Conservation (phyloP, 2,113 vertebrate species). For the Nettapus auritus region DNA sequence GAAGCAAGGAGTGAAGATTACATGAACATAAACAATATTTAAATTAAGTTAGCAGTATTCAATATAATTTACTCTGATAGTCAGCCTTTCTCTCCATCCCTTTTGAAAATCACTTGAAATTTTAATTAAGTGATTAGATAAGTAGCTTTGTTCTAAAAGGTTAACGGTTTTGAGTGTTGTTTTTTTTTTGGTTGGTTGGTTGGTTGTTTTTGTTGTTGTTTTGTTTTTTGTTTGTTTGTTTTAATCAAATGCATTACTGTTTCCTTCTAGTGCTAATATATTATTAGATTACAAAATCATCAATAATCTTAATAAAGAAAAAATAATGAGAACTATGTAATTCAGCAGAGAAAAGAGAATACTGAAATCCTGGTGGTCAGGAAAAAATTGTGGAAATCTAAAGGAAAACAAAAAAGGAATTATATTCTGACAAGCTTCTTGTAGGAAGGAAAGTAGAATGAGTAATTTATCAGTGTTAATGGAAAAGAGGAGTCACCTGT, state of each 20-base stretch:
- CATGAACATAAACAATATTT: neutral
- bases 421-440: neutral
- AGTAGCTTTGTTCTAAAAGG: neutral
- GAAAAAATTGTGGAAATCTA: neutral
- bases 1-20: neutral
- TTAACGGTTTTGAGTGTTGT: neutral
- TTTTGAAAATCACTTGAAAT: neutral
- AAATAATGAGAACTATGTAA: neutral
- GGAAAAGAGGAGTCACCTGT: neutral
- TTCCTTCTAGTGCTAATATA: neutral
- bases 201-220: neutral
- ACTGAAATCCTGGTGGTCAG: neutral
- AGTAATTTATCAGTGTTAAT: neutral
- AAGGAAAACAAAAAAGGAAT: fast-evolving
- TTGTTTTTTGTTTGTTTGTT: neutral
- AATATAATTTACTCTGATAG: neutral
- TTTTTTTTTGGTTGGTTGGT: too few species aligned
- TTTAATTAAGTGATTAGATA: conserved; percentile 5
- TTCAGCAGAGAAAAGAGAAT: neutral
- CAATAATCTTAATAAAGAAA: neutral
- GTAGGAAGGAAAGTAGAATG: neutral
- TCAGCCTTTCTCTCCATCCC: neutral
- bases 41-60: neutral
- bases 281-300: neutral
- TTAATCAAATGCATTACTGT: neutral